phyloP scores from a whole-genome alignment of 1,140 invertebrate species.

The Tigriopus japonicus region DNA sequence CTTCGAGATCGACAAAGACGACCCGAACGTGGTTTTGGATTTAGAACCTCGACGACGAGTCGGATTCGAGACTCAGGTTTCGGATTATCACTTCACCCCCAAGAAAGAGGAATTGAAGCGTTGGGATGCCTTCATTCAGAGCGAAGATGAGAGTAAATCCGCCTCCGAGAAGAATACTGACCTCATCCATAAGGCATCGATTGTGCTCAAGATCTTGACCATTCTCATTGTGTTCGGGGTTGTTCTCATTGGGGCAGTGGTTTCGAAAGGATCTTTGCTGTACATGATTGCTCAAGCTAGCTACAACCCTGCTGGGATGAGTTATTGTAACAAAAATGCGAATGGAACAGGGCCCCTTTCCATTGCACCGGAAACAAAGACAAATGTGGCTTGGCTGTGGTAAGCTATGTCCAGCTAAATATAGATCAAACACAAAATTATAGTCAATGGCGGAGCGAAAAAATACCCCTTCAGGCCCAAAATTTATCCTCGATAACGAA shows the following conservation, averaged over 20 bases:
- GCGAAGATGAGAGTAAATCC: not conserved
- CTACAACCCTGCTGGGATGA: not conserved
- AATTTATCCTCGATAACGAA: too few species aligned
- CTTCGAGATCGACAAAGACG: too few species aligned
- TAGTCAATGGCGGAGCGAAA: not conserved
- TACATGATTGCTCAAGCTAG: conserved; percentile 27
- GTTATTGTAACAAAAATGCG: too few species aligned
- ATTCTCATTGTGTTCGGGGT: conserved; percentile 23
- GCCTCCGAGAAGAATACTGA: not conserved
- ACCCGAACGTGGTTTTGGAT: too few species aligned
- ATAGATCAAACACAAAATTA: not conserved
- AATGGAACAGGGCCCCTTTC: too few species aligned
- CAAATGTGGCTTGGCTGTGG: not conserved
- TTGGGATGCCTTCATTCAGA: not conserved
- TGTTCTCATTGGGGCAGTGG: conserved; percentile 23
- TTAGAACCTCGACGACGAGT: too few species aligned
- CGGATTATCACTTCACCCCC: too few species aligned
- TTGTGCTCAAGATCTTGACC: not conserved
- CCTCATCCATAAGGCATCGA: not conserved
- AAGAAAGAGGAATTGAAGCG: not conserved
- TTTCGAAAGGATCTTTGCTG: conserved; percentile 24
- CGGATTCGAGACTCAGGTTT: too few species aligned
- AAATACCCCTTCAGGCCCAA: too few species aligned
- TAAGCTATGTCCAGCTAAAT: not conserved
- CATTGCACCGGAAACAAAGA: too few species aligned